phyloP scores from a whole-genome alignment of 2,888 invertebrate species.

The Apamea sordens region DNA sequence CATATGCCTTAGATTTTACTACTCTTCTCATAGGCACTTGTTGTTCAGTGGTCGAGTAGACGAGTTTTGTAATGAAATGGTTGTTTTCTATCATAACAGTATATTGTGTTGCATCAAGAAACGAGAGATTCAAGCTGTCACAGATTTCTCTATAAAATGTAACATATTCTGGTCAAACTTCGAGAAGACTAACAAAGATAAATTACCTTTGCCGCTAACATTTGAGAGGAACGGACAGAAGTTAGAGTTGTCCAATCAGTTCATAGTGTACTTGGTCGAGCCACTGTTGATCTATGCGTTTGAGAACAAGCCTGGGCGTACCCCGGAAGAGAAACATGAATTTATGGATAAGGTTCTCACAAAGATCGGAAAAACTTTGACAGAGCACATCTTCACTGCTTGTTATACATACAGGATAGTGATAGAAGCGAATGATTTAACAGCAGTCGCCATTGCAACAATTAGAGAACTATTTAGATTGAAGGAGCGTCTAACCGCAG shows the following conservation, averaged over 20 bases:
- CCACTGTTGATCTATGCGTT: slow-evolving; percentile 64
- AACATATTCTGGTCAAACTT: slow-evolving; percentile 69
- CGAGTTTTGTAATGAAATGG: slow-evolving; percentile 67
- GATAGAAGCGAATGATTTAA: slow-evolving; percentile 56
- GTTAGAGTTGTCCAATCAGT: slow-evolving; percentile 70
- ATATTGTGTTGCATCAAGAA: slow-evolving; percentile 61
- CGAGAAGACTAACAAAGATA: slow-evolving; percentile 56
- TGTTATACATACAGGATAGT: slow-evolving; percentile 62
- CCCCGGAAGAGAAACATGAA: slow-evolving; percentile 27
- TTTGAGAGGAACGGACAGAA: slow-evolving; percentile 71
- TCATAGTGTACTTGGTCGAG: slow-evolving; percentile 65
- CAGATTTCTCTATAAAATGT: slow-evolving; percentile 68
- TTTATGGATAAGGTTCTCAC: slow-evolving; percentile 58
- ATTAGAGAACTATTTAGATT: slow-evolving; percentile 69
- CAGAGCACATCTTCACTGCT: slow-evolving; percentile 68
- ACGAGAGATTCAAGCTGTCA: slow-evolving; percentile 60
- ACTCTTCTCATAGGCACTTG: slow-evolving; percentile 32
- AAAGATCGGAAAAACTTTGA: slow-evolving; percentile 60
- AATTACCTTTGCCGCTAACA: slow-evolving; percentile 55
- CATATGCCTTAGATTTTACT: slow-evolving; percentile 32
- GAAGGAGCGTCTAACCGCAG: slow-evolving; percentile 66
- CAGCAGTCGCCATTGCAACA: slow-evolving; percentile 60
- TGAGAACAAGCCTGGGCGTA: slow-evolving; percentile 25
- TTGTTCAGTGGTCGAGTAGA: slow-evolving; percentile 45
- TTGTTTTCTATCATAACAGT: slow-evolving; percentile 64